Evolutionary conservation across 2,888 invertebrate species (phyloP).

Genomic region (Campoplex nolae): DNA sequence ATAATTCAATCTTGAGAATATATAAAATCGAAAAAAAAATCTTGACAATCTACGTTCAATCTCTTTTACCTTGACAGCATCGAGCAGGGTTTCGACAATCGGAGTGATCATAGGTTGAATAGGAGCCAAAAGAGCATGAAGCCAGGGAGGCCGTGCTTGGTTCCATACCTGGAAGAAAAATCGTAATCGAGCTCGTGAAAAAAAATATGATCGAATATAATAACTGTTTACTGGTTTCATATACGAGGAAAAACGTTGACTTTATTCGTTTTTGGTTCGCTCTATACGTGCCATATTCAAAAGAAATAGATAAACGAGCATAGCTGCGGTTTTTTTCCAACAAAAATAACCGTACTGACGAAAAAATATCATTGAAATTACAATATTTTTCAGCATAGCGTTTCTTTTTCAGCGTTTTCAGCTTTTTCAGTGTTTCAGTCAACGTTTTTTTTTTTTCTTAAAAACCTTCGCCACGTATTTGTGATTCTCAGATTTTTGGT

Average conservation of each 20-base stretch:
- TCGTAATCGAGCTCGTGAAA: not conserved
- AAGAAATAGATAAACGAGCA: not conserved
- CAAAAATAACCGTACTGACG: not conserved
- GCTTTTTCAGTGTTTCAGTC: too few relatives aligned
- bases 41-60: not conserved
- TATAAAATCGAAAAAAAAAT: not conserved
- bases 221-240: not conserved
- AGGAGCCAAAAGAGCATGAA: slow-evolving; percentile 89
- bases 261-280: not conserved
- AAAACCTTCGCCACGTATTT: too few relatives aligned
- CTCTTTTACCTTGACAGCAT: slow-evolving; percentile 86
- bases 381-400: too few relatives aligned
- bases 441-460: too few relatives aligned
- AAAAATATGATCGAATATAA: not conserved
- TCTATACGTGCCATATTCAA: not conserved
- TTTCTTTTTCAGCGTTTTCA: too few relatives aligned
- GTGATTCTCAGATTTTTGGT: too few relatives aligned
- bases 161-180: slow-evolving; percentile 90
- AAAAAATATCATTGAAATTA: too few relatives aligned
- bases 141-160: slow-evolving; percentile 91
- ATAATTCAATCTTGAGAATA: too few relatives aligned
- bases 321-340: not conserved
- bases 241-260: not conserved
- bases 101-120: slow-evolving; percentile 88
- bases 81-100: slow-evolving; percentile 89